Percentiles rank a stretch among this genome's conserved stretches.
These are phyloP conservation scores for Sebastes kiyomatsui DNA, from an alignment of 2,797 vertebrate genomes.

Conservation along the genomic window DNA sequence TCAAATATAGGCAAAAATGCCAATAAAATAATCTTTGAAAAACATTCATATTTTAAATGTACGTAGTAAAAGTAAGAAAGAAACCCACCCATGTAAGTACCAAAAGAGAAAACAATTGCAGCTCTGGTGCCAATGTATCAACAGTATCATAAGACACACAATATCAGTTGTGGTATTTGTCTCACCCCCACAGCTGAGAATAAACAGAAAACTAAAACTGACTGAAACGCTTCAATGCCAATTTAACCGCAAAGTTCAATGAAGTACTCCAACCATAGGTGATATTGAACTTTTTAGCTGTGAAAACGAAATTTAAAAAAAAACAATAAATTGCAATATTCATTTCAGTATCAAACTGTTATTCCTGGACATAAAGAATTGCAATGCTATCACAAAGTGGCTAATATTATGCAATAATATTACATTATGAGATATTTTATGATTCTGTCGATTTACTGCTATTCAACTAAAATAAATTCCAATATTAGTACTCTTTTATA, in stretches of 20 bases:
- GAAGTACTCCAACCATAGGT: background rate
- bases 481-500: background rate
- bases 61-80: accelerated
- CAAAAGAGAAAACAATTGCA: too few species aligned
- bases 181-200: accelerated
- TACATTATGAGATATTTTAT: background rate
- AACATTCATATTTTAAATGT: too few species aligned
- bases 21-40: too few species aligned
- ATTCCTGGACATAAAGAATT: background rate
- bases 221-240: background rate
- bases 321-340: background rate
- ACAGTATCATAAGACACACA: too few species aligned
- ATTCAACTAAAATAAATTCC: background rate
- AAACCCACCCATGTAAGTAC: too few species aligned
- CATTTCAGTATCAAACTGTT: background rate
- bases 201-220: background rate
- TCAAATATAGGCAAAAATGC: too few species aligned
- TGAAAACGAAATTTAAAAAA: background rate
- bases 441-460: background rate
- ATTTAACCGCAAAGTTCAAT: background rate
- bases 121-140: too few species aligned
- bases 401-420: background rate
- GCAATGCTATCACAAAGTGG: background rate
- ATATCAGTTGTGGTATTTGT: too few species aligned
- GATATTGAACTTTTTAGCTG: background rate